A percentile compares a stretch with the other conserved stretches of the same genome.
Conservation (phyloP, 2,888 invertebrate genomes). For the Agonopterix arenella region DNA sequence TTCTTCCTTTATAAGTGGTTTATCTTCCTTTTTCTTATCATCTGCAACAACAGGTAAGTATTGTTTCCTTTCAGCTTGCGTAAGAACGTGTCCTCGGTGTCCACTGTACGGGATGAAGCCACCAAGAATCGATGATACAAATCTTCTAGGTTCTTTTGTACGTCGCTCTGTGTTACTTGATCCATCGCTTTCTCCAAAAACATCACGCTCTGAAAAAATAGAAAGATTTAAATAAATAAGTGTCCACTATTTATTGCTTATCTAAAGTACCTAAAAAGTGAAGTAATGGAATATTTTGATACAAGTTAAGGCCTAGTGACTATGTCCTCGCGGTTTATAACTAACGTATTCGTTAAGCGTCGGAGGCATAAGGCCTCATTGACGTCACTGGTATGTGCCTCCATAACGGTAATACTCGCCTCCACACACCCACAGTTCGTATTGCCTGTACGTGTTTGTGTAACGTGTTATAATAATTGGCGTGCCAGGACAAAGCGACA, state of each 20-base stretch:
- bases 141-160: constrained; percentile 77
- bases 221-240: constrained; percentile 4
- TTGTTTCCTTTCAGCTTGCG: constrained; percentile 88
- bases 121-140: constrained; percentile 88
- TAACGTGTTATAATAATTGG: constrained; percentile 54
- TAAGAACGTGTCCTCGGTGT: constrained; percentile 84
- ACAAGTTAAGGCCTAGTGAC: constrained; percentile 28
- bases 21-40: constrained; percentile 73
- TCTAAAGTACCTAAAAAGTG: neutral
- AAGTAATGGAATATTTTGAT: constrained; percentile 9
- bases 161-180: constrained; percentile 44
- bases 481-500: constrained; percentile 48
- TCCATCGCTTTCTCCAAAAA: constrained; percentile 62
- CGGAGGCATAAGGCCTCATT: constrained; percentile 64
- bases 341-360: constrained; percentile 65
- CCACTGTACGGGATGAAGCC: constrained; percentile 90
- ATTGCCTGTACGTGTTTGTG: constrained; percentile 22
- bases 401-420: constrained; percentile 74
- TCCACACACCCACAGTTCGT: constrained; percentile 50
- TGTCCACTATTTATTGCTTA: neutral
- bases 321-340: constrained; percentile 47
- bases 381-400: constrained; percentile 76
- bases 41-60: constrained; percentile 80
- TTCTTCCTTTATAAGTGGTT: constrained; percentile 77
- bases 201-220: constrained; percentile 70